Conservation (phyloP, 2,113 vertebrate species). For the Tinamus guttatus region DNA sequence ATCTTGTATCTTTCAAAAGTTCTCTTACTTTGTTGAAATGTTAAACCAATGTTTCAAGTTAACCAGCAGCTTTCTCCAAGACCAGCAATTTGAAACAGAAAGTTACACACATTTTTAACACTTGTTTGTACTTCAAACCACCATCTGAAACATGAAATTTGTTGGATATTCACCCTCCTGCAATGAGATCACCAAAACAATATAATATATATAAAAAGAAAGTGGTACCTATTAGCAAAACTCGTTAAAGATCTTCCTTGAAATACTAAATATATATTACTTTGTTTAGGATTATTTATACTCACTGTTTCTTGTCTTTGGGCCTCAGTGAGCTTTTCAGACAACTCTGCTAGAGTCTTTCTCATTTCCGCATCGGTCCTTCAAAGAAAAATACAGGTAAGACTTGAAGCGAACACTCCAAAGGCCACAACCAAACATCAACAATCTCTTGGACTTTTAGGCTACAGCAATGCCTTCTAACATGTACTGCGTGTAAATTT, state of each 20-base stretch:
- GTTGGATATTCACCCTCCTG: not conserved
- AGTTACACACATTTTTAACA: not conserved
- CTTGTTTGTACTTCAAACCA: not conserved
- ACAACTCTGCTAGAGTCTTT: constrained; percentile 84
- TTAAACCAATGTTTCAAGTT: not conserved
- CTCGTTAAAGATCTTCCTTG: not conserved
- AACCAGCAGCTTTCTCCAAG: not conserved
- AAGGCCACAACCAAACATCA: not conserved
- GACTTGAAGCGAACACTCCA: not conserved
- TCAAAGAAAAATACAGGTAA: constrained; percentile 14
- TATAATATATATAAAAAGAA: not conserved
- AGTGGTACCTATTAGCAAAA: not conserved
- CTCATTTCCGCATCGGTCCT: constrained; percentile 91
- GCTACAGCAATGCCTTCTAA: not conserved
- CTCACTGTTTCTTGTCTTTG: constrained; percentile 88
- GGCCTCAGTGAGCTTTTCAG: constrained; percentile 79
- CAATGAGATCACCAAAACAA: not conserved
- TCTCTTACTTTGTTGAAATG: not conserved
- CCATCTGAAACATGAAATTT: not conserved
- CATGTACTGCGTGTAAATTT: not conserved
- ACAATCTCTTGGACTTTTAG: not conserved
- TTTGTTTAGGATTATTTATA: not conserved
- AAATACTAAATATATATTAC: not conserved
- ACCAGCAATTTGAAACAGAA: not conserved
- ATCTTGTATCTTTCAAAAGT: not conserved